These are phyloP conservation scores for Noctua janthe DNA, from an alignment of 2,888 invertebrate genomes.

Conservation along the genomic window DNA sequence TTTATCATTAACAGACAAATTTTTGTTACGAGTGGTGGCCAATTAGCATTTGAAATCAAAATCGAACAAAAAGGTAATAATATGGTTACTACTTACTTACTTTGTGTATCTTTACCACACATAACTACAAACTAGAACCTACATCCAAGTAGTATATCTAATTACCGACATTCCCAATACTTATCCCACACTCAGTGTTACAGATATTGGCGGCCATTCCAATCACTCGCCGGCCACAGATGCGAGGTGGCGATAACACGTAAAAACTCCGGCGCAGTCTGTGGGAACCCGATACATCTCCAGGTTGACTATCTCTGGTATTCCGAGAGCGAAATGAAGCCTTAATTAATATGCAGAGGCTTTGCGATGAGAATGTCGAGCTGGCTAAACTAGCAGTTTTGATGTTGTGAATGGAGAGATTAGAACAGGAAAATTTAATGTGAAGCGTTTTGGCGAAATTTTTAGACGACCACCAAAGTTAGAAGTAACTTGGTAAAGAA, in stretches of 20 bases:
- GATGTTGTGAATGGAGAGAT: conserved; percentile 39
- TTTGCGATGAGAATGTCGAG: conserved; percentile 42
- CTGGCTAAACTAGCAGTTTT: conserved; percentile 16
- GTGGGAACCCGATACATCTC: conserved; percentile 68
- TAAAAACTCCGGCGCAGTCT: conserved; percentile 61
- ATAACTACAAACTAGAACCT: conserved; percentile 9
- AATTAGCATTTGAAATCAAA: background rate
- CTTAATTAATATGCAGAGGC: conserved; percentile 66
- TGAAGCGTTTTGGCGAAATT: background rate
- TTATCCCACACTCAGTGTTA: conserved; percentile 53
- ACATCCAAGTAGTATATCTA: conserved; percentile 9
- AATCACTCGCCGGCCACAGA: conserved; percentile 69
- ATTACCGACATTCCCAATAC: conserved; percentile 34
- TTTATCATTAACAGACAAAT: background rate
- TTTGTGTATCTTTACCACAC: conserved; percentile 5
- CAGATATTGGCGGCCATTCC: conserved; percentile 68
- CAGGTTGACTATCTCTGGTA: conserved; percentile 63
- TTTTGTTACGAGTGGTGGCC: background rate
- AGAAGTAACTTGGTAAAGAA: no score
- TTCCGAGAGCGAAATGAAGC: conserved; percentile 65
- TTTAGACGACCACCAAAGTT: background rate
- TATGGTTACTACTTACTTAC: background rate
- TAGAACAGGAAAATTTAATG: conserved; percentile 2
- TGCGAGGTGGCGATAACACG: conserved; percentile 63
- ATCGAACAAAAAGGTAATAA: background rate